phyloP scores from a whole-genome alignment of 2,888 invertebrate species.

The Theodoxus fluviatilis region DNA sequence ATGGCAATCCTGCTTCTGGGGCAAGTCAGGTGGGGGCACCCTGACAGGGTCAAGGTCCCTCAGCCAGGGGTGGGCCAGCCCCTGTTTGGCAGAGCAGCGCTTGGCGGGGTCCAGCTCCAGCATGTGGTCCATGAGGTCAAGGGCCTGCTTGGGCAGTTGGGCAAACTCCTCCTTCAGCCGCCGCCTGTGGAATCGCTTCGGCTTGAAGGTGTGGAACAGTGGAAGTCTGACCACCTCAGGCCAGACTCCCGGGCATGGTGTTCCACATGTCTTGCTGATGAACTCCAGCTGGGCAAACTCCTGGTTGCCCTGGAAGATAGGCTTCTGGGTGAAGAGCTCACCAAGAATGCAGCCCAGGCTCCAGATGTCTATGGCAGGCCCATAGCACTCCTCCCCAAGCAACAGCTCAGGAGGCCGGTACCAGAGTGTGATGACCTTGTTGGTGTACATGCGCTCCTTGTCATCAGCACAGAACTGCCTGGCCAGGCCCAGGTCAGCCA shows the following conservation, averaged over 20 bases:
- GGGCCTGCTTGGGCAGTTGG: slow-evolving; percentile 82
- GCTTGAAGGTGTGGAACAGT: slow-evolving; percentile 87
- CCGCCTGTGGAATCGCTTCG: slow-evolving; percentile 87
- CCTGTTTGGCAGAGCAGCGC: slow-evolving; percentile 92
- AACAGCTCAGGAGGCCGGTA: slow-evolving; percentile 97
- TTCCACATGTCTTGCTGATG: slow-evolving; percentile 93
- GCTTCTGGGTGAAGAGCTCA: slow-evolving; percentile 93
- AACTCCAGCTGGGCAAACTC: slow-evolving; percentile 93
- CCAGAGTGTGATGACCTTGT: slow-evolving; percentile 98
- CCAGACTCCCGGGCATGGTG: slow-evolving; percentile 96
- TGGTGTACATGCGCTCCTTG: slow-evolving; percentile 93
- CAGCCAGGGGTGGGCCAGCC: slow-evolving; percentile 90
- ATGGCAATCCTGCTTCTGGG: slow-evolving; percentile 98
- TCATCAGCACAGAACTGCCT: slow-evolving; percentile 95
- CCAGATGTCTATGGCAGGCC: slow-evolving; percentile 98
- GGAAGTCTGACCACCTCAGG: slow-evolving; percentile 93
- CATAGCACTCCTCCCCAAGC: slow-evolving; percentile 95
- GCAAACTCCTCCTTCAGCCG: slow-evolving; percentile 90
- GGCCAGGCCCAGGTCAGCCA: slow-evolving; percentile 97
- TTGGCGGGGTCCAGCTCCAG: slow-evolving; percentile 92
- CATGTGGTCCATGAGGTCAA: slow-evolving; percentile 94
- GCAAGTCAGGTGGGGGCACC: slow-evolving; percentile 76
- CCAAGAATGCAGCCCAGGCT: slow-evolving; percentile 99
- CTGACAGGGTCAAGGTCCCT: slow-evolving; percentile 85
- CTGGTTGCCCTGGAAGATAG: slow-evolving; percentile 91